Percentiles rank a stretch among this genome's conserved stretches.
These are phyloP conservation scores for Nasalis larvatus DNA, from an alignment of 2,113 vertebrate species.

Conservation along the genomic window DNA sequence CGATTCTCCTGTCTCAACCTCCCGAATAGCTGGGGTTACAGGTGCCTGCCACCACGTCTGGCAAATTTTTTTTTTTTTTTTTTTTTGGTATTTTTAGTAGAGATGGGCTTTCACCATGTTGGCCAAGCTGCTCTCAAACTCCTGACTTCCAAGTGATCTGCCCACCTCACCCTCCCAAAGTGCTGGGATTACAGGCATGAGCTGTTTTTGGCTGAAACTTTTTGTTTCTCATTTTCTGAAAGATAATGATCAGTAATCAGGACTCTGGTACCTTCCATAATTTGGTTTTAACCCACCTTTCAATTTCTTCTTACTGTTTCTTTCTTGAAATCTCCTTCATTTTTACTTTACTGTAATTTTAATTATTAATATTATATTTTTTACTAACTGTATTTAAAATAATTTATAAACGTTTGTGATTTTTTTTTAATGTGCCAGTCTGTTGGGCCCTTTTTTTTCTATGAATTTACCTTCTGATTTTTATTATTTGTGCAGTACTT, in stretches of 20 bases:
- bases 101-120: no score
- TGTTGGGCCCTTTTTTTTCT: background rate
- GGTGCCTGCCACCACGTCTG: no score
- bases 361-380: background rate
- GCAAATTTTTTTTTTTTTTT: no score
- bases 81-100: no score
- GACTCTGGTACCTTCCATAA: background rate
- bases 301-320: background rate
- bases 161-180: no score
- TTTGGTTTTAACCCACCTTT: background rate
- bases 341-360: background rate
- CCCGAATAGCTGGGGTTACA: no score
- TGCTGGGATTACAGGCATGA: no score
- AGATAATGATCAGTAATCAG: background rate
- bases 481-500: background rate
- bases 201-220: background rate
- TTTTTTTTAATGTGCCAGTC: background rate
- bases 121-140: no score
- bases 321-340: background rate
- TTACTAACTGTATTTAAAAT: background rate
- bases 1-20: no score
- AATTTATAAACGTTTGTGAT: background rate
- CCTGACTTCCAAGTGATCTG: no score
- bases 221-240: background rate
- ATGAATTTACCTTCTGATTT: background rate